Base-by-base conservation (phyloP, 2,113 vertebrate genomes). In the Dermatemys mawii region DNA sequence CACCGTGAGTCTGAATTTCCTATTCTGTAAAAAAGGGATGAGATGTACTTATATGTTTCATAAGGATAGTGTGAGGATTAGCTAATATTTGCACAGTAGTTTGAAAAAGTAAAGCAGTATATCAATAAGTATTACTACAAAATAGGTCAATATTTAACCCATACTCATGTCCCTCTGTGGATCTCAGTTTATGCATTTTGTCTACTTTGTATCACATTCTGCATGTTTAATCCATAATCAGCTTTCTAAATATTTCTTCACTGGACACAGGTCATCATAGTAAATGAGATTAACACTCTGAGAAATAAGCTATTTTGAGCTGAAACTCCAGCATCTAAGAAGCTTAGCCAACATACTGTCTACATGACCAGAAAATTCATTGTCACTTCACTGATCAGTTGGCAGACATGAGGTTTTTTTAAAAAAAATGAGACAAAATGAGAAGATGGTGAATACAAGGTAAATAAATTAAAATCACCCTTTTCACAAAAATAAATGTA, bases 161-260 rank as follows among this genome's bases (percentile, higher is more conserved):
- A 38, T 92, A 75, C 2, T n/a, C 3, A 1, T 50, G 41, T 86
- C 32, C 38, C 53, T 86, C 46, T n/a, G 82, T 48, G 11, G 44
- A n/a, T n/a, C 81, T 60, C 22, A 90, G n/a, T 88, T 95, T 79
- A 86, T 85, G 87, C 8, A 81, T 94, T 93, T 93, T 88, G n/a
- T 88, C 8, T 1, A 88, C 57, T 93, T 89, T 70, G 5, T 83
- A 63, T 81, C 89, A 89, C 44, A 81, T 93, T 95, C 93, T 53
- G 90, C 48, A 81, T 73, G 21, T 67, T 94, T 93, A 92, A 95
- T 92, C 90, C 78, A 51, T 97, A 96, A 94, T 95, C 46, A 10
- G 53, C 91, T 96, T 95, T 94, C 78, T 86, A 94, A 91, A 90
- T 86, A 94, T 73, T 96, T 89, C 57, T 90, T 78, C 90, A 54